phyloP scores from a whole-genome alignment of 1,140 invertebrate genomes.

The roundworm (Caenorhabditis elegans) region DNA sequence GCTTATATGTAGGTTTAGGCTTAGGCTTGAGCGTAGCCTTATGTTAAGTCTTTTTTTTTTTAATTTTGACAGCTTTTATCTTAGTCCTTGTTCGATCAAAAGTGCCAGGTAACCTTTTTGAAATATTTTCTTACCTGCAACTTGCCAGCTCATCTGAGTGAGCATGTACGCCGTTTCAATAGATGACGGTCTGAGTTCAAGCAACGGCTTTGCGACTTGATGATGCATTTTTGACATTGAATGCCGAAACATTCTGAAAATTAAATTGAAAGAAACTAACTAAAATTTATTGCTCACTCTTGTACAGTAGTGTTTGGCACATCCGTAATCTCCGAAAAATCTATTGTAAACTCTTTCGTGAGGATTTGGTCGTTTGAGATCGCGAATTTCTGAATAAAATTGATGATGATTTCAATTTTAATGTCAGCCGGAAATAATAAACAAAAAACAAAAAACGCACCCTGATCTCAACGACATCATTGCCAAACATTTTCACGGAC shows the following conservation, averaged over 20 bases:
- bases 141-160: slow-evolving; percentile 10
- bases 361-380: background rate
- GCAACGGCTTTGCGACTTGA: background rate
- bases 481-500: slow-evolving; percentile 13
- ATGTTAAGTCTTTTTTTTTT: no score
- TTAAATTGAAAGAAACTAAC: no score
- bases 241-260: background rate
- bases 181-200: background rate
- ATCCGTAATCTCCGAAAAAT: background rate
- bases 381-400: background rate
- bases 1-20: no score
- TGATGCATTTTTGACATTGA: background rate
- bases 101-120: no score
- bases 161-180: slow-evolving; percentile 7
- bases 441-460: background rate
- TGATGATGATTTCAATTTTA: no score
- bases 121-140: no score
- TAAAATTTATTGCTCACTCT: background rate
- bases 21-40: no score
- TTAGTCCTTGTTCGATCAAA: no score
- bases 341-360: background rate
- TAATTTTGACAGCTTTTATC: no score
- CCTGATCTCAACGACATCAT: background rate
- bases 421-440: no score
- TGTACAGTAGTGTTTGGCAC: background rate